phyloP scores from a whole-genome alignment of 2,888 invertebrate genomes.

The Xestia sexstrigata region DNA sequence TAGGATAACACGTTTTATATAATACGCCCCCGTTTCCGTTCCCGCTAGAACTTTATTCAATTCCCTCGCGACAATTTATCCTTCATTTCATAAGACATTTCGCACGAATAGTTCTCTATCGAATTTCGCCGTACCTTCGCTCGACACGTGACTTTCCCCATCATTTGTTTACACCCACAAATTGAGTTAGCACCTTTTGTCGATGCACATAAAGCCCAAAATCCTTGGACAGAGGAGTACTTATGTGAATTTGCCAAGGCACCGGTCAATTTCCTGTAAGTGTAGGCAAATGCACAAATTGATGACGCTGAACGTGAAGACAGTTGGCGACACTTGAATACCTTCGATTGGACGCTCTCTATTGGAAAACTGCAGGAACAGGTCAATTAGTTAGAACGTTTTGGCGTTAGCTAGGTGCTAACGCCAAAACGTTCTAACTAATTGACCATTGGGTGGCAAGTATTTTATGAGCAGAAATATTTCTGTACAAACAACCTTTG shows the following conservation, averaged over 20 bases:
- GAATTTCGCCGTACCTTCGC: slow-evolving; percentile 70
- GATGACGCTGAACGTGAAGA: slow-evolving; percentile 45
- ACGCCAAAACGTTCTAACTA: no score
- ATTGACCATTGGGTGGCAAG: slow-evolving; percentile 1
- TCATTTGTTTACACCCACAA: slow-evolving; percentile 48
- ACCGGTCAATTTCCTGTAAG: slow-evolving; percentile 61
- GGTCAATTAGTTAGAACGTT: slow-evolving; percentile 53
- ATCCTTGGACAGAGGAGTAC: slow-evolving; percentile 26
- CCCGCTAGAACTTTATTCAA: slow-evolving; percentile 64
- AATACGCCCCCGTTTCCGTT: slow-evolving; percentile 61
- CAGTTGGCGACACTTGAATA: slow-evolving; percentile 76
- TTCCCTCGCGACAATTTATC: slow-evolving; percentile 79
- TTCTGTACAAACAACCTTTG: slow-evolving; percentile 6
- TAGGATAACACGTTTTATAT: slow-evolving; percentile 50
- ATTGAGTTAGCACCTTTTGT: slow-evolving; percentile 61
- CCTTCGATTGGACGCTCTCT: slow-evolving; percentile 60
- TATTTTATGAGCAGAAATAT: not conserved
- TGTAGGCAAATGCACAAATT: slow-evolving; percentile 59
- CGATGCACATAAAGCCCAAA: slow-evolving; percentile 53
- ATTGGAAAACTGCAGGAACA: slow-evolving; percentile 57
- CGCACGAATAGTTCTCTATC: slow-evolving; percentile 81
- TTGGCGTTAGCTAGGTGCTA: slow-evolving; percentile 16
- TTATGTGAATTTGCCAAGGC: slow-evolving; percentile 38
- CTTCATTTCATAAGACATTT: slow-evolving; percentile 79
- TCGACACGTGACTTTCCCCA: slow-evolving; percentile 73